These are phyloP conservation scores for Polypedilum pembai DNA, from an alignment of 1,140 invertebrate species.

Conservation along the genomic window DNA sequence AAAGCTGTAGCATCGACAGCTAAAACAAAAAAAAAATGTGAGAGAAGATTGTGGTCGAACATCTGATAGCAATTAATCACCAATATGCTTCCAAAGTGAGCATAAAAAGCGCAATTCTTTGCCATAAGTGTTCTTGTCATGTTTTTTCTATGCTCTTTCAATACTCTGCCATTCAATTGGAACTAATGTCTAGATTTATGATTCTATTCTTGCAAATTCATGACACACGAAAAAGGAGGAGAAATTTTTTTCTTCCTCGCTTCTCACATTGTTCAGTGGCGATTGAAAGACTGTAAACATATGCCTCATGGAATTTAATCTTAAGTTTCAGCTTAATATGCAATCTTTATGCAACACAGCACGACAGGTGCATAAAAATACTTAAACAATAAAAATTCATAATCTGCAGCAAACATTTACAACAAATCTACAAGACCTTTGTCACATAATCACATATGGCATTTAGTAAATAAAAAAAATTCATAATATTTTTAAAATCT, in stretches of 20 bases:
- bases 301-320: too few relatives aligned
- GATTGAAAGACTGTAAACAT: too few relatives aligned
- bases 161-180: not conserved
- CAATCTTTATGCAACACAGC: not conserved
- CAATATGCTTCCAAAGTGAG: not conserved
- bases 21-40: not conserved
- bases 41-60: not conserved
- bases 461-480: not conserved
- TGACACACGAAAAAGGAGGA: not conserved
- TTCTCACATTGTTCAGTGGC: not conserved
- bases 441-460: not conserved
- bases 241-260: not conserved
- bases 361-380: not conserved
- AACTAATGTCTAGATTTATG: constrained; percentile 24
- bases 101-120: not conserved
- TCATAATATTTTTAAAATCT: not conserved
- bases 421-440: not conserved
- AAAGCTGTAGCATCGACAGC: not conserved
- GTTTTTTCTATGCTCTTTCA: constrained; percentile 2
- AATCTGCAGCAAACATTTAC: not conserved
- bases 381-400: not conserved
- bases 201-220: not conserved
- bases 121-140: constrained; percentile 20
- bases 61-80: constrained; percentile 26
- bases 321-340: too few relatives aligned